A percentile compares a stretch with the other conserved stretches of the same genome.
phyloP scores from a whole-genome alignment of 2,113 vertebrate genomes.

The Bettongia penicillata region DNA sequence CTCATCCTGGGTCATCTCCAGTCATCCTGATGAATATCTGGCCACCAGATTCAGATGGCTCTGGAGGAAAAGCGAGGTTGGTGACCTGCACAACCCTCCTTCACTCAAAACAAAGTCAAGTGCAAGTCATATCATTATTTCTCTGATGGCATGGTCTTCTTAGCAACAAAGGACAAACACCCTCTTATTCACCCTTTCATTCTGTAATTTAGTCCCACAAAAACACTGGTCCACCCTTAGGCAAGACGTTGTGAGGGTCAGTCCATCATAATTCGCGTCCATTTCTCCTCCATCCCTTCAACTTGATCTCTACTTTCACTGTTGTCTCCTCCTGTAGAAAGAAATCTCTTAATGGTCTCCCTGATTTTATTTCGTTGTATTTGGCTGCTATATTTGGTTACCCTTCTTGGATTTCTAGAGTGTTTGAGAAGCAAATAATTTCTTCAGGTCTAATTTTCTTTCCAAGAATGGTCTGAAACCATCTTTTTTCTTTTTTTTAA shows the following conservation, averaged over 20 bases:
- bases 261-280: background rate
- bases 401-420: background rate
- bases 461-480: background rate
- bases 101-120: too few species aligned
- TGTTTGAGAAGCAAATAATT: background rate
- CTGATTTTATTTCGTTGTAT: background rate
- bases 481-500: background rate
- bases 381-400: background rate
- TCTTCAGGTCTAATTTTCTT: background rate
- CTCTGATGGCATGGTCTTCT: too few species aligned
- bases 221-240: background rate
- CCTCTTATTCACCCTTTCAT: background rate
- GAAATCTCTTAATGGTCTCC: background rate
- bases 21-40: too few species aligned
- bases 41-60: too few species aligned
- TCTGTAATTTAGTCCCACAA: background rate
- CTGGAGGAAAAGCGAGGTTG: too few species aligned
- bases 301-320: background rate
- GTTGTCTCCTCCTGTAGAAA: background rate
- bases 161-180: too few species aligned
- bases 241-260: background rate
- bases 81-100: too few species aligned
- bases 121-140: too few species aligned
- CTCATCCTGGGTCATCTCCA: too few species aligned
- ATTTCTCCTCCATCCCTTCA: background rate